Evolutionary conservation across 1,140 invertebrate genomes (phyloP).

Genomic region (Drosophila pandora): DNA sequence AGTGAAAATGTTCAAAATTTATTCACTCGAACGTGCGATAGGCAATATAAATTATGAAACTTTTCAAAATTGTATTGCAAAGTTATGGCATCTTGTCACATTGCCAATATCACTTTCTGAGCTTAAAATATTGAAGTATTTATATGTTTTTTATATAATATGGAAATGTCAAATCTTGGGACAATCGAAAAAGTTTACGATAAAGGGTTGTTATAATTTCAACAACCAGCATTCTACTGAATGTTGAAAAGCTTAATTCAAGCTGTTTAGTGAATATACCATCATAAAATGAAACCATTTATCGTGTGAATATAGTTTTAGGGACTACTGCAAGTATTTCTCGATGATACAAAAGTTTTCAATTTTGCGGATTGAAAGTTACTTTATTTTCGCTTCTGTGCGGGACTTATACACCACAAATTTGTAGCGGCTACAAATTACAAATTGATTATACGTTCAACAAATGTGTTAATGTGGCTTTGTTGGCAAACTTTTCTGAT

Average conservation of each 20-base stretch:
- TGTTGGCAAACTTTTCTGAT: constrained; percentile 74
- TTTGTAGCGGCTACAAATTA: constrained; percentile 82
- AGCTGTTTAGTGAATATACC: no score
- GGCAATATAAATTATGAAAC: constrained; percentile 77
- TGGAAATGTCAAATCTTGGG: neutral
- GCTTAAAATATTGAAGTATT: neutral
- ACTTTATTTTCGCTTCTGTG: constrained; percentile 39
- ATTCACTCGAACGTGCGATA: constrained; percentile 55
- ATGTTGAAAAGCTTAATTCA: no score
- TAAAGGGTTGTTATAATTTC: neutral
- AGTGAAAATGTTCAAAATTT: constrained; percentile 61
- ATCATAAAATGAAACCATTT: no score
- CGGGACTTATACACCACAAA: constrained; percentile 70
- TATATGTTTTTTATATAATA: neutral
- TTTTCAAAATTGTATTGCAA: constrained; percentile 65
- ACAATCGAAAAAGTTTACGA: constrained; percentile 28
- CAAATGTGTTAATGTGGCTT: constrained; percentile 82
- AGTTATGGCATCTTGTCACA: constrained; percentile 59
- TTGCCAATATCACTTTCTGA: constrained; percentile 31
- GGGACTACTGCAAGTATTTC: constrained; percentile 44
- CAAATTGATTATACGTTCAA: constrained; percentile 83
- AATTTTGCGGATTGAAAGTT: constrained; percentile 27
- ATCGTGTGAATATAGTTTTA: constrained; percentile 29
- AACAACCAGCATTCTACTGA: no score
- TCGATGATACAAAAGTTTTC: constrained; percentile 76